Conservation (phyloP, 2,888 invertebrate species). For the Limenitis camilla region DNA sequence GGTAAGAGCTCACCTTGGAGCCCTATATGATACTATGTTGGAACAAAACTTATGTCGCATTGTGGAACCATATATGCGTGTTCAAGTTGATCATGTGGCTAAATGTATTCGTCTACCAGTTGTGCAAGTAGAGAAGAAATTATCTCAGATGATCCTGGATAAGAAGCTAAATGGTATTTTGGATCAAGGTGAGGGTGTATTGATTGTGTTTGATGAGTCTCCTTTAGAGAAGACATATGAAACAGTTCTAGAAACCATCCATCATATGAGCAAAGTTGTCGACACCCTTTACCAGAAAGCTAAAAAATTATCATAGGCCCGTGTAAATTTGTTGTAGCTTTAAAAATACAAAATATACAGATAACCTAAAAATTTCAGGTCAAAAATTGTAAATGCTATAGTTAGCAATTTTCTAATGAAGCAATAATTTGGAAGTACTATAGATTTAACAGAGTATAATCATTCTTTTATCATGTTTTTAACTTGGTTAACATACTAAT, state of each 20-base stretch:
- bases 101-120: constrained; percentile 92
- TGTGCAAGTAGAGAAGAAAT: constrained; percentile 95
- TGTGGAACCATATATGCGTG: constrained; percentile 98
- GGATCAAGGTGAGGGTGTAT: constrained; percentile 98
- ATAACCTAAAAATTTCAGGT: constrained; percentile 64
- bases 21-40: constrained; percentile 97
- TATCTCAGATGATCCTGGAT: constrained; percentile 99
- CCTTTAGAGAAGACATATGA: constrained; percentile 97
- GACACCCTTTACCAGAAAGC: constrained; percentile 99
- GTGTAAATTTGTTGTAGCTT: constrained; percentile 64
- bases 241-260: constrained; percentile 96
- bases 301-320: constrained; percentile 91
- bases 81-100: constrained; percentile 95
- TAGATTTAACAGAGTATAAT: constrained; percentile 23
- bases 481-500: constrained; percentile 44
- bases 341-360: constrained; percentile 61
- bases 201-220: constrained; percentile 97
- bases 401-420: constrained; percentile 29
- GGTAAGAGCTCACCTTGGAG: constrained; percentile 96
- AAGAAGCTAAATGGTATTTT: constrained; percentile 97
- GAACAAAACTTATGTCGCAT: constrained; percentile 99
- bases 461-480: constrained; percentile 18
- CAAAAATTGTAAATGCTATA: constrained; percentile 55
- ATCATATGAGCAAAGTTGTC: constrained; percentile 99
- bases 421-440: constrained; percentile 14